Evolutionary conservation across 2,113 vertebrate genomes (phyloP).

Genomic region (Tamias sibiricus): DNA sequence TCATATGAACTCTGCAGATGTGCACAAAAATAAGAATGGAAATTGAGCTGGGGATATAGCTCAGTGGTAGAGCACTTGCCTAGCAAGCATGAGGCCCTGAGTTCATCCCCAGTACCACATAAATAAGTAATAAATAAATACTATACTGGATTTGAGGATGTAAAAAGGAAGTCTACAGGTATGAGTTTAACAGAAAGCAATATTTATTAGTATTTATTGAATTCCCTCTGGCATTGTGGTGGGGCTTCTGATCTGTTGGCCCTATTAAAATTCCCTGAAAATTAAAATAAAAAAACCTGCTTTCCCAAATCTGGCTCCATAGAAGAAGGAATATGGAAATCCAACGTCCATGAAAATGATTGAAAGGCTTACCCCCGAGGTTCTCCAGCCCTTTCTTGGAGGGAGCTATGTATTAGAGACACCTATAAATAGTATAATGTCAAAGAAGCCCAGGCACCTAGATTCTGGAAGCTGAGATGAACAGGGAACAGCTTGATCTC

Average conservation of each 20-base stretch:
- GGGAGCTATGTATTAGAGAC: background rate
- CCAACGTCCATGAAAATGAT: background rate
- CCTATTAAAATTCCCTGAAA: slow-evolving; percentile 24
- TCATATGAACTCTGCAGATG: background rate
- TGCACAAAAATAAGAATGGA: slow-evolving; percentile 39
- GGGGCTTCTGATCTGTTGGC: background rate
- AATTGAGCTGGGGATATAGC: background rate
- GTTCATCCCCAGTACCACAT: background rate
- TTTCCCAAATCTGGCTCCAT: slow-evolving; percentile 25
- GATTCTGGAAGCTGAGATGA: background rate
- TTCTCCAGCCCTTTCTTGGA: background rate
- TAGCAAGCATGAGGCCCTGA: background rate
- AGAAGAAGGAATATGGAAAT: background rate
- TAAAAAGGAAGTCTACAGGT: background rate
- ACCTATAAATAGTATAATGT: background rate
- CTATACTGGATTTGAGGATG: background rate
- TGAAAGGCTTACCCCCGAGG: background rate
- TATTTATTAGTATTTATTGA: background rate
- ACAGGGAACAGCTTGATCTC: background rate
- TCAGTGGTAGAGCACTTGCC: background rate
- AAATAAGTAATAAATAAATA: background rate
- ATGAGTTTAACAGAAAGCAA: background rate
- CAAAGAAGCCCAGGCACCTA: slow-evolving; percentile 22
- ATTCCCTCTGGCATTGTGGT: background rate
- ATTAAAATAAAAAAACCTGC: slow-evolving; percentile 24